These are phyloP conservation scores for Pyrocephalus nanus DNA, from an alignment of 2,797 vertebrate genomes.

Conservation along the genomic window DNA sequence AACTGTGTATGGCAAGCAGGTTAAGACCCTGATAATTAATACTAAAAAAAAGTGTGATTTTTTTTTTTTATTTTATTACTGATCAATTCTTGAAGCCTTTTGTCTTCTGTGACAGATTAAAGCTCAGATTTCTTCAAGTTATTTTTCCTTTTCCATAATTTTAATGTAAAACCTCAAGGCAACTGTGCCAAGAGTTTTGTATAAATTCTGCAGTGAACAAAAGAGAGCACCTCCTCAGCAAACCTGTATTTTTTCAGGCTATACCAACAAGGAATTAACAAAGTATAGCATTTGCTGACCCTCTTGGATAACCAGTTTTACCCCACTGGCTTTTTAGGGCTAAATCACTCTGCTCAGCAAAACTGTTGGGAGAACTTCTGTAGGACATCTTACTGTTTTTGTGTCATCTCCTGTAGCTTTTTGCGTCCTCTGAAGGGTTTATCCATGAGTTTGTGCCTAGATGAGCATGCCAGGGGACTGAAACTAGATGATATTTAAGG, in stretches of 20 bases:
- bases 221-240: neutral
- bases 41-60: neutral
- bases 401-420: neutral
- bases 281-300: neutral
- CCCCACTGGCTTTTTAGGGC: neutral
- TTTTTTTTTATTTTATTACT: too few species aligned
- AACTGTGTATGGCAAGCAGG: neutral
- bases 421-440: neutral
- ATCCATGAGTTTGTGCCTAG: neutral
- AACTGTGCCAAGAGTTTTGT: neutral
- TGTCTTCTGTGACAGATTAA: neutral
- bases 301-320: neutral
- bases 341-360: neutral
- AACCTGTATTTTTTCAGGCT: neutral
- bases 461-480: neutral
- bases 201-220: neutral
- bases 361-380: neutral
- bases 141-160: neutral
- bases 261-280: fast-evolving
- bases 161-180: neutral
- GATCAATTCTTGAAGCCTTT: neutral
- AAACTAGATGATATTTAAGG: neutral
- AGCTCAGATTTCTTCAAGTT: neutral
- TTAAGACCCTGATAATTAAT: neutral
- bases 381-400: neutral